These are phyloP conservation scores for Parnassius apollo DNA, from an alignment of 2,888 invertebrate genomes.

Conservation along the genomic window DNA sequence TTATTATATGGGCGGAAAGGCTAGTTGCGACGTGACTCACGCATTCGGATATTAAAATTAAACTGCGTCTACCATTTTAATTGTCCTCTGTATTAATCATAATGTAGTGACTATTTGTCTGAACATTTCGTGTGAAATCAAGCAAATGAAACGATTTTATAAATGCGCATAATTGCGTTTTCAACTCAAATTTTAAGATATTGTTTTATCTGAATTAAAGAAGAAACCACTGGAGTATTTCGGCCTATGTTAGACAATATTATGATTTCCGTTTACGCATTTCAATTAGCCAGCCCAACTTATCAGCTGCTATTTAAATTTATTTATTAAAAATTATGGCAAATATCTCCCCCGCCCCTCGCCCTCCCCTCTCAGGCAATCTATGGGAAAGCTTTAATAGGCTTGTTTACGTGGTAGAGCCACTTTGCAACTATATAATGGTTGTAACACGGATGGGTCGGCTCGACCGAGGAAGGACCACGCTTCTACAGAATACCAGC, in stretches of 20 bases:
- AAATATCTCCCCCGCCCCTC: too few relatives aligned
- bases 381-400: too few relatives aligned
- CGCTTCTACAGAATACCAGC: too few relatives aligned
- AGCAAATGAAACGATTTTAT: constrained; percentile 14
- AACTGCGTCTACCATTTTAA: constrained; percentile 21
- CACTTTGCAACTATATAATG: too few relatives aligned
- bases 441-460: too few relatives aligned
- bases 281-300: too few relatives aligned
- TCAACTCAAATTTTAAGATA: constrained; percentile 14
- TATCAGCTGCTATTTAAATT: too few relatives aligned
- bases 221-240: constrained; percentile 11
- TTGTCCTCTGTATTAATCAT: constrained; percentile 23
- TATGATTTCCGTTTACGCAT: background rate
- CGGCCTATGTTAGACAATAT: background rate
- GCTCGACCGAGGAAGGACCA: too few relatives aligned
- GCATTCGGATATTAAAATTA: constrained; percentile 27
- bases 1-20: constrained; percentile 23
- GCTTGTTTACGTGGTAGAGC: too few relatives aligned
- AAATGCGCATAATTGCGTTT: constrained; percentile 14
- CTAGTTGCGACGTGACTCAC: constrained; percentile 24
- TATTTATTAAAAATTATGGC: too few relatives aligned
- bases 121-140: constrained; percentile 21
- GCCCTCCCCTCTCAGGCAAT: too few relatives aligned
- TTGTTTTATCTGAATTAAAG: constrained; percentile 13
- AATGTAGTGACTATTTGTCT: constrained; percentile 18